Evolutionary conservation across 2,888 invertebrate genomes (phyloP), one percentile per base, ranked within the genome.

Genomic region (Brachypalpus laphriformis): DNA sequence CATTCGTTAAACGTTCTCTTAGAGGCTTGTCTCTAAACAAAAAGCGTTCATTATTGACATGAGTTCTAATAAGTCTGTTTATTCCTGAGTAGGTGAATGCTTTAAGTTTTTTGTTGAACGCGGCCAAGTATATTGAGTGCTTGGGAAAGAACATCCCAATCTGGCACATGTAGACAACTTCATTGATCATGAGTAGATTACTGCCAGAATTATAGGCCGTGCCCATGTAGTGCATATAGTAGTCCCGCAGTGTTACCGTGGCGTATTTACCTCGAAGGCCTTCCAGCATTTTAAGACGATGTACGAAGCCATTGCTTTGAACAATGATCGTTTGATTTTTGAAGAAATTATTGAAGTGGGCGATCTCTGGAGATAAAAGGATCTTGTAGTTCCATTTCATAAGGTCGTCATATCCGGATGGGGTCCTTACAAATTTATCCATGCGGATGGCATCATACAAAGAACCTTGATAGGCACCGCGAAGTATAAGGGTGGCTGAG

Each of bases 401-500:
- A 3, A 91, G 75, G 0, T 89, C 89, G 0, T 72, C 31, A 1
- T 89, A 76, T 1, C 86, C 88, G 0, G 28, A 8, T 3, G 91
- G 90, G 63, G 87, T 34, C 0, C 83, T 82, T 9, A 82, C 61
- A 5, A 88, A 87, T 6, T 74, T 76, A 0, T 87, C 86, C 18
- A 86, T 72, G 1, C 90, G 89, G 56, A 91, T 74, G 14, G 89
- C 88, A 31, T 90, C 89, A 61, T 89, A 91, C 25, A 91, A 63
- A 9, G 90, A 89, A 0, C 90, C 90, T 80, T 91, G 91, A 75
- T 91, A 91, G 22, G 90, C 90, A 37, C 88, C 89, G 1, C 91
- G 90, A 28, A 91, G 45, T 14, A 91, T 87, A 0, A 91, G 66
- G 0, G 89, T 88, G 0, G 87, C 42, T 0, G 90, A 34, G 11